Evolutionary conservation across 2,888 invertebrate genomes (phyloP).

Genomic region (Hoplodrina ambigua): DNA sequence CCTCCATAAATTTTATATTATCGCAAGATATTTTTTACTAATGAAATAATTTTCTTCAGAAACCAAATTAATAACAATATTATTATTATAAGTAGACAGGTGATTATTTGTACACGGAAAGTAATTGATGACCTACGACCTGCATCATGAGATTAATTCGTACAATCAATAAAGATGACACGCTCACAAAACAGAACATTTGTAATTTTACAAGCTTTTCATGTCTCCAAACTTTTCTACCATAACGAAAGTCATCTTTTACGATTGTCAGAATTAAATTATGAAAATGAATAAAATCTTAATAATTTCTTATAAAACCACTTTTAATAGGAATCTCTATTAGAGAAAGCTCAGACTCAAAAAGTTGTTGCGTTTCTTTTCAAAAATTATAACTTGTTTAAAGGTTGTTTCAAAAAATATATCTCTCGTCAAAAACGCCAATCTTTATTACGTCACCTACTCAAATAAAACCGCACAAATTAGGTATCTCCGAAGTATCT

Average conservation of each 20-base stretch:
- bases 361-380: not conserved
- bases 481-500: slow-evolving; percentile 2
- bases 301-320: not conserved
- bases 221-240: slow-evolving; percentile 1
- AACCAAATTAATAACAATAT: not conserved
- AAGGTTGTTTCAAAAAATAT: not conserved
- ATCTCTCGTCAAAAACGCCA: not conserved
- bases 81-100: slow-evolving; percentile 30
- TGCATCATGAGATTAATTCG: slow-evolving; percentile 34
- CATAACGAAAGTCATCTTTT: slow-evolving; percentile 9
- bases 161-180: slow-evolving; percentile 57
- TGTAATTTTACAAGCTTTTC: slow-evolving; percentile 20
- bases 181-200: slow-evolving; percentile 39
- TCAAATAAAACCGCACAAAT: slow-evolving; percentile 28
- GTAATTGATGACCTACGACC: slow-evolving; percentile 49
- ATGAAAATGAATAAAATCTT: not conserved
- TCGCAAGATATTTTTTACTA: slow-evolving; percentile 8
- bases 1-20: not conserved
- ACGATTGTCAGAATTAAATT: slow-evolving; percentile 9
- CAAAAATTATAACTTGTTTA: slow-evolving; percentile 1
- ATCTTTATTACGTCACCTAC: slow-evolving; percentile 13
- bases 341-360: slow-evolving; percentile 8
- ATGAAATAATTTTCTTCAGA: not conserved
- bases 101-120: slow-evolving; percentile 34
- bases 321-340: slow-evolving; percentile 13